phyloP scores from a whole-genome alignment of 2,888 invertebrate species.

The Endotricha flammealis region DNA sequence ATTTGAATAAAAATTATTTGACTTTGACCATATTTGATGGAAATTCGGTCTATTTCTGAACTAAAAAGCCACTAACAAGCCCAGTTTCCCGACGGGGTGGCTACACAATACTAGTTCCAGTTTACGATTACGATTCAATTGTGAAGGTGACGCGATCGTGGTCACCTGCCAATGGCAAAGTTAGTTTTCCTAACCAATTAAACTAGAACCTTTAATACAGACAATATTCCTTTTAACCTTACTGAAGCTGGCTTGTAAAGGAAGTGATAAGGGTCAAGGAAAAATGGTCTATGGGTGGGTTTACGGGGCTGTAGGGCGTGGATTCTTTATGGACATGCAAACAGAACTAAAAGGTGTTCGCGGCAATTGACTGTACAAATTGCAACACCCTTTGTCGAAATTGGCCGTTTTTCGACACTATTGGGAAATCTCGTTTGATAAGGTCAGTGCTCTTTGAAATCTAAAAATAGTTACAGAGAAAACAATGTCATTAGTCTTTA shows the following conservation, averaged over 20 bases:
- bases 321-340: constrained; percentile 65
- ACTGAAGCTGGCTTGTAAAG: constrained; percentile 12
- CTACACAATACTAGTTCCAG: constrained; percentile 49
- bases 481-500: neutral
- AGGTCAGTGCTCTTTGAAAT: constrained; percentile 27
- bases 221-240: constrained; percentile 16
- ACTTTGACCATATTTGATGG: too few species aligned
- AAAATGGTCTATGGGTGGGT: constrained; percentile 44
- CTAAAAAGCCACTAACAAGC: constrained; percentile 20
- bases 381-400: constrained; percentile 54
- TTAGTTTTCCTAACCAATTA: constrained; percentile 38
- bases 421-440: constrained; percentile 39
- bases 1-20: too few species aligned
- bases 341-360: constrained; percentile 58
- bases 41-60: constrained; percentile 7
- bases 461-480: constrained; percentile 27
- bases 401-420: constrained; percentile 51
- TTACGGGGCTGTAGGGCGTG: constrained; percentile 52
- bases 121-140: constrained; percentile 59
- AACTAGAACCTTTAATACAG: constrained; percentile 27
- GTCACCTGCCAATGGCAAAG: constrained; percentile 57
- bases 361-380: constrained; percentile 64
- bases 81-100: constrained; percentile 39
- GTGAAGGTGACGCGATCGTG: constrained; percentile 56
- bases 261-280: constrained; percentile 29